Conservation (phyloP, 2,797 vertebrate species). For the Orientallactaga sibirica region DNA sequence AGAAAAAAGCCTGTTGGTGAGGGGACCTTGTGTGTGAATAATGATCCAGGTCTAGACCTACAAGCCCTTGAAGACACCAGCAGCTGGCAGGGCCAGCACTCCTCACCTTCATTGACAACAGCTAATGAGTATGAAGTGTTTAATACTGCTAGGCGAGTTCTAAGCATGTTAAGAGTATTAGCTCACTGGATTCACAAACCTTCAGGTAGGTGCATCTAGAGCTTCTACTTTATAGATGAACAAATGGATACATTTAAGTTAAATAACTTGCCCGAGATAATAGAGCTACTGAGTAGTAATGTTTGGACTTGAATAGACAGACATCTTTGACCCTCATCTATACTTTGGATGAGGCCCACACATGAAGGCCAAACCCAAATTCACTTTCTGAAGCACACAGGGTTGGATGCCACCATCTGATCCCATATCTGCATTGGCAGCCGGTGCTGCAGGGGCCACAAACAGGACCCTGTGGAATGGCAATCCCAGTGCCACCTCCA, state of each 20-base stretch:
- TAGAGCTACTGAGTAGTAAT: neutral
- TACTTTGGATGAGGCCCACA: neutral
- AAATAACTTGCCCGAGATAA: neutral
- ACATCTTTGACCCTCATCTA: neutral
- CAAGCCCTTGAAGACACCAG: neutral
- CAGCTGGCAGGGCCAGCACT: too few species aligned
- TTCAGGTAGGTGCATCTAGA: neutral
- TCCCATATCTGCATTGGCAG: neutral
- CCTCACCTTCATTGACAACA: too few species aligned
- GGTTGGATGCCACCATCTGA: neutral
- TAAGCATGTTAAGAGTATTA: neutral
- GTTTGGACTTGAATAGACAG: neutral
- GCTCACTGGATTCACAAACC: neutral
- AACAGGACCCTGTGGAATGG: neutral
- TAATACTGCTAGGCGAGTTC: neutral
- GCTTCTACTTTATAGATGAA: neutral
- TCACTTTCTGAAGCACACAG: neutral
- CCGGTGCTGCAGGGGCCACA: neutral
- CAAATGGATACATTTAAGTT: neutral
- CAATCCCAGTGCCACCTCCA: too few species aligned
- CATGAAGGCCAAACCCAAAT: neutral
- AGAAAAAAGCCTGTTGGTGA: neutral
- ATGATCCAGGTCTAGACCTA: neutral
- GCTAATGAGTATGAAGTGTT: too few species aligned
- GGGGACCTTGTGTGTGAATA: neutral